Evolutionary conservation across 2,888 invertebrate genomes (phyloP).

Genomic region (Steinernema scapterisci): DNA sequence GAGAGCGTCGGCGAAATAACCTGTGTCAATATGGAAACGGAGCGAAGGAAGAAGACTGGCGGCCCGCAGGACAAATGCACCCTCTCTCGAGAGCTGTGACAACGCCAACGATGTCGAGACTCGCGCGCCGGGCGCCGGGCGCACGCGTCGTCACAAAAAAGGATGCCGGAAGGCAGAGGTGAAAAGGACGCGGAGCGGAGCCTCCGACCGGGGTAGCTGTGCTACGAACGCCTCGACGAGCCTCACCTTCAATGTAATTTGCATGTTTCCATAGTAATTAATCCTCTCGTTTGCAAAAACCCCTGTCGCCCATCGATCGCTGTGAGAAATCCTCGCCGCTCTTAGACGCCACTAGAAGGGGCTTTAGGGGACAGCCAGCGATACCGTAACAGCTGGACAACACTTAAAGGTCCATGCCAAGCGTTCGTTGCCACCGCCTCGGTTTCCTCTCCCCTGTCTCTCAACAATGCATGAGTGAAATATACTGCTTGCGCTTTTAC

Average conservation of each 20-base stretch:
- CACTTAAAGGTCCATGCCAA: background rate
- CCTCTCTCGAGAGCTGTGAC: conserved; percentile 1
- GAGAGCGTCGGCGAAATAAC: conserved; percentile 9
- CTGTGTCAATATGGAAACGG: conserved; percentile 26
- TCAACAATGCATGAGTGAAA: conserved; percentile 30
- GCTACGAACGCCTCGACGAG: conserved; percentile 14
- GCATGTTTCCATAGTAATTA: conserved; percentile 33
- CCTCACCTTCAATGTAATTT: conserved; percentile 4
- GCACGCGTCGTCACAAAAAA: conserved; percentile 28
- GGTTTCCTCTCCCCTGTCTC: too few relatives aligned
- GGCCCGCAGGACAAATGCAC: conserved; percentile 29
- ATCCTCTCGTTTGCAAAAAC: conserved; percentile 14
- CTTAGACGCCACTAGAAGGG: background rate
- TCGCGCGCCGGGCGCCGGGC: background rate
- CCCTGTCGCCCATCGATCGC: background rate
- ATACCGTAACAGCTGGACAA: background rate
- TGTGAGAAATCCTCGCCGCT: background rate
- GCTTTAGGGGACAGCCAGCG: background rate
- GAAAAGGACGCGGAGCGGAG: background rate
- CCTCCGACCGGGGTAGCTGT: background rate
- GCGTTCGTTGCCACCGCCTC: too few relatives aligned
- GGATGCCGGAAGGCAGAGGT: conserved; percentile 28
- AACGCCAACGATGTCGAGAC: conserved; percentile 23
- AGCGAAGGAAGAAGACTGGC: conserved; percentile 16
- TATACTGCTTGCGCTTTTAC: conserved; percentile 4